Base-by-base conservation (phyloP, 1,140 invertebrate species). In the Platyura marginata region DNA sequence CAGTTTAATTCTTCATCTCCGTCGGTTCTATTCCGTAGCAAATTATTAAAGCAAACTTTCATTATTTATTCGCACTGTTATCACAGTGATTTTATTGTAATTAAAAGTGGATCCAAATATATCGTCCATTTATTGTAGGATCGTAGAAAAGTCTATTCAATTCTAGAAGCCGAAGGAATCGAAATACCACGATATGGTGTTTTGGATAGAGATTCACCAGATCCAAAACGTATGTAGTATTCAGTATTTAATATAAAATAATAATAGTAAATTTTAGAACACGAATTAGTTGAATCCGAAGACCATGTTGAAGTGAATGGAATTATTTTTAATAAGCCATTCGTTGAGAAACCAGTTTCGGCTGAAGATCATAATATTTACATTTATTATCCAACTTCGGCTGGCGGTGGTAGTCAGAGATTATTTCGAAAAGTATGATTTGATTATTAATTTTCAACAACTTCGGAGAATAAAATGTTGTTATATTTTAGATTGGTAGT, bases 331-430 rank as follows among this genome's bases (percentile, higher is more conserved):
- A 95, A 96, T 57, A 98, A 98, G 61, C 96, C 96, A 0, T 99
- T 99, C 69, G 96, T 99, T 1, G 96, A 99, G 33, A 61, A 61
- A 18, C 58, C 58, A 3, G 69, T 72, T 2, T 95, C 89, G 18
- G 96, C 96, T 1, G 96, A 99, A 67, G 94, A 99, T 67, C 96
- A 99, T 63, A 99, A 99, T 61, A 96, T 99, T 56, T 98, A 97
- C 61, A 99, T 99, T 52, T 99, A 99, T 65, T 99, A 98, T 67
- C 96, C 95, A 1, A 91, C 90, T 3, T 92, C 89, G 3, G 96
- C 94, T n/a, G 96, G 96, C 3, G 85, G 84, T 3, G 95, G 95
- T 2, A 93, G 89, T 61, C 95, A 98, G 59, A 71, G 92, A 51
- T 68, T 98, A 33, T 98, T 98, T 66, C 75, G 95, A 58, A 98